Evolutionary conservation across 92 coral and sea anemone species (phyloP).

Genomic region (Epizoanthus scotinus): DNA sequence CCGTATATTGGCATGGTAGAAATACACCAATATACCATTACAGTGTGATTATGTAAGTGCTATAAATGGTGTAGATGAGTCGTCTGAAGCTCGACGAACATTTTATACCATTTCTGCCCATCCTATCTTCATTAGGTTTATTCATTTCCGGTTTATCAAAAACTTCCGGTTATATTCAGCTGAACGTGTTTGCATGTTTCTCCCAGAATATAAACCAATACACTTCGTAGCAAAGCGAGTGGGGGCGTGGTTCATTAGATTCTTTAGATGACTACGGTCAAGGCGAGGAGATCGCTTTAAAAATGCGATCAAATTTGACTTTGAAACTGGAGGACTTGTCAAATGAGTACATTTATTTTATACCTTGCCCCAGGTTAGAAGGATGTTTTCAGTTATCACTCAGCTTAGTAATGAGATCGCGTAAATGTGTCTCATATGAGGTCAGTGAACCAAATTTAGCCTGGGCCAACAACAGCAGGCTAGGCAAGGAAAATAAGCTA

Average conservation of each 20-base stretch:
- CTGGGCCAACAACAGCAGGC: slow-evolving; percentile 53
- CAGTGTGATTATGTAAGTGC: neutral
- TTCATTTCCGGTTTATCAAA: slow-evolving; percentile 27
- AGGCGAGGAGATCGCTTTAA: slow-evolving; percentile 38
- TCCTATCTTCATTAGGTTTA: neutral
- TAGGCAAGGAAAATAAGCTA: slow-evolving; percentile 44
- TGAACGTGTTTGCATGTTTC: slow-evolving; percentile 15
- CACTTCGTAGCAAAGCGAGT: neutral
- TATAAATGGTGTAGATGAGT: neutral
- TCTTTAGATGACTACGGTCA: slow-evolving; percentile 14
- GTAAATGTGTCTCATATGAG: slow-evolving; percentile 58
- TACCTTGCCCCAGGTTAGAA: neutral
- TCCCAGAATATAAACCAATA: slow-evolving; percentile 2
- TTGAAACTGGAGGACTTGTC: neutral
- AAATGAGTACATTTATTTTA: neutral
- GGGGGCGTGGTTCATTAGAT: slow-evolving; percentile 29
- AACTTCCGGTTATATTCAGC: slow-evolving; percentile 23
- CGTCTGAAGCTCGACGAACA: slow-evolving; percentile 1
- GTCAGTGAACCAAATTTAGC: slow-evolving; percentile 85
- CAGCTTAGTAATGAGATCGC: slow-evolving; percentile 53
- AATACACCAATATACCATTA: neutral
- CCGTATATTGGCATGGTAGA: no score
- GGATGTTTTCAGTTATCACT: slow-evolving; percentile 14
- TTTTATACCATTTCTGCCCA: slow-evolving; percentile 2
- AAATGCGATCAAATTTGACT: slow-evolving; percentile 10